Conservation (phyloP, 2,113 vertebrate genomes). For the Taurulus bubalis region DNA sequence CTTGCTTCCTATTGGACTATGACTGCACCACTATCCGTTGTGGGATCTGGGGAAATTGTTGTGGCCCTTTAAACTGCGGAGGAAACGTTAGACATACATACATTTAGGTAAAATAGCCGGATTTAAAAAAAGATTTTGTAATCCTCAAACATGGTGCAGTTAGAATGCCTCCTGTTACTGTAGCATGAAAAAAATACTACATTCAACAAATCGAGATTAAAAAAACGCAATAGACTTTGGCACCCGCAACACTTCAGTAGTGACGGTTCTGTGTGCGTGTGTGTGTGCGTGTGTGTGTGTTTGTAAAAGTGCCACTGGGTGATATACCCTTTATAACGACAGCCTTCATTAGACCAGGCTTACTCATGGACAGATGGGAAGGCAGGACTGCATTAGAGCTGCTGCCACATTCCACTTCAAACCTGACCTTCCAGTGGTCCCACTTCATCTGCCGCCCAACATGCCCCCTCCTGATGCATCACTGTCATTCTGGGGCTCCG, state of each 20-base stretch:
- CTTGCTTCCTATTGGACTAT: neutral
- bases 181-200: neutral
- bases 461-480: constrained; percentile 74
- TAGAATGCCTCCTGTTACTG: neutral
- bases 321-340: constrained; percentile 62
- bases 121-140: neutral
- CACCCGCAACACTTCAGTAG: constrained; percentile 11
- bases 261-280: constrained; percentile 17
- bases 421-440: constrained; percentile 76
- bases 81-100: neutral
- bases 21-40: neutral
- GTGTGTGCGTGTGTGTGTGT: constrained; percentile 15
- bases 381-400: constrained; percentile 70
- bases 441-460: constrained; percentile 68
- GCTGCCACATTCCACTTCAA: constrained; percentile 73
- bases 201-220: constrained; percentile 2
- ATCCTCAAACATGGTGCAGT: neutral
- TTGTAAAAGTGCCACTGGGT: constrained; percentile 53
- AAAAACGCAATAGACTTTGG: constrained; percentile 17
- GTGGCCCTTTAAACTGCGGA: neutral
- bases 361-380: constrained; percentile 66
- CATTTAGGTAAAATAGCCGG: neutral
- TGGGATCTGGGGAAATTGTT: no score
- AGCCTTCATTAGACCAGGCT: constrained; percentile 66
- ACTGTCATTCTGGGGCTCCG: constrained; percentile 60